Evolutionary conservation across 2,888 invertebrate genomes (phyloP).

Genomic region (Coecobrya sp.): DNA sequence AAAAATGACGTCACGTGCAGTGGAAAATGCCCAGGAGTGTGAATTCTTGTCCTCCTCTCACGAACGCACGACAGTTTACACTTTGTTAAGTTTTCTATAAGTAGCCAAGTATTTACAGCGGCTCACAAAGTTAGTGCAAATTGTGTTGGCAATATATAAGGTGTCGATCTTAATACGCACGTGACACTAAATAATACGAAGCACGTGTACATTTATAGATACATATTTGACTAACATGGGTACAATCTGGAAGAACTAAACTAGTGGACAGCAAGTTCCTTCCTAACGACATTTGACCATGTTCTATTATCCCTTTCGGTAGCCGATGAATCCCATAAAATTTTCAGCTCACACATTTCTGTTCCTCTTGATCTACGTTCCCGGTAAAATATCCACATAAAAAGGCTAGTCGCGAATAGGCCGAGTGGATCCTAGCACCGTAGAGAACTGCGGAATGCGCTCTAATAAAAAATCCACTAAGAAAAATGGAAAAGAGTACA

Average conservation of each 20-base stretch:
- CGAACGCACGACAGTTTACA: constrained; percentile 51
- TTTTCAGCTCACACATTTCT: constrained; percentile 6
- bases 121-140: not conserved
- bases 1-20: not conserved
- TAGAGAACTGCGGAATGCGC: not conserved
- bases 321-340: constrained; percentile 22
- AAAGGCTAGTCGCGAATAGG: not conserved
- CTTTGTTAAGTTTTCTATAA: constrained; percentile 62
- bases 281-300: not conserved
- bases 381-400: not conserved
- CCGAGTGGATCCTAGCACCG: not conserved
- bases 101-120: constrained; percentile 1
- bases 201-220: not conserved
- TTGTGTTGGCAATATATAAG: constrained; percentile 45
- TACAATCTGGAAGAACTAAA: not conserved
- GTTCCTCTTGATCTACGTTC: not conserved
- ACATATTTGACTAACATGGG: not conserved
- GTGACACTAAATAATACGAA: constrained; percentile 36
- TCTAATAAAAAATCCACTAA: constrained; percentile 22
- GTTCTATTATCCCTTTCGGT: not conserved
- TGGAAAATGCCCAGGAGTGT: constrained; percentile 13
- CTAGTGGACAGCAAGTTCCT: not conserved
- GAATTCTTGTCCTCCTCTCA: not conserved
- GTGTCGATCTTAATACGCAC: constrained; percentile 51
- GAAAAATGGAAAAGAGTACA: constrained; percentile 7